A percentile compares a stretch with the other conserved stretches of the same genome.
phyloP scores from a whole-genome alignment of 1,140 invertebrate genomes.

The Drosophila nasuta region DNA sequence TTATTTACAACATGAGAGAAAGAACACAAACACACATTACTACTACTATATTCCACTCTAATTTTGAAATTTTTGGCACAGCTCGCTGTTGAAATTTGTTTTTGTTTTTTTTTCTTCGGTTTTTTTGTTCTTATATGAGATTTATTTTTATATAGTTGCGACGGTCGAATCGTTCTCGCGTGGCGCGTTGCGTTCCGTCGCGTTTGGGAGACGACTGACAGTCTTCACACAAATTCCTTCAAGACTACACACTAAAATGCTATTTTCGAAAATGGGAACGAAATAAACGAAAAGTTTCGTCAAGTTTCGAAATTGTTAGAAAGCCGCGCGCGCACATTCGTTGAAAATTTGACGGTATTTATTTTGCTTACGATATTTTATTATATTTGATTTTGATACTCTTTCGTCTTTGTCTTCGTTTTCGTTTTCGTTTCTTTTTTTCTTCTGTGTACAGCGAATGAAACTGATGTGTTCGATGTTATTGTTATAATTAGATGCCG shows the following conservation, averaged over 20 bases:
- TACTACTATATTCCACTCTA: slow-evolving; percentile 68
- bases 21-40: slow-evolving; percentile 37
- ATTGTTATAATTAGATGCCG: slow-evolving; percentile 66
- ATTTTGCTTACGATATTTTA: slow-evolving; percentile 60
- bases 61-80: slow-evolving; percentile 82
- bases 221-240: slow-evolving; percentile 52
- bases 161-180: slow-evolving; percentile 24
- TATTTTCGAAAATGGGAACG: slow-evolving; percentile 72
- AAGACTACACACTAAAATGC: slow-evolving; percentile 39
- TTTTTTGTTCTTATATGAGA: slow-evolving; percentile 37
- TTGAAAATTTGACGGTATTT: slow-evolving; percentile 38
- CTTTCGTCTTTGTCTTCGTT: neutral
- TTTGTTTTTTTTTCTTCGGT: slow-evolving; percentile 28
- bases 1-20: slow-evolving; percentile 59
- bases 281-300: slow-evolving; percentile 40
- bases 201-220: slow-evolving; percentile 70
- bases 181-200: slow-evolving; percentile 57
- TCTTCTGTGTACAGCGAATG: neutral
- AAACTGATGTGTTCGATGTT: slow-evolving; percentile 33
- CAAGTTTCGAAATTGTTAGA: slow-evolving; percentile 67
- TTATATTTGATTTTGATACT: slow-evolving; percentile 43
- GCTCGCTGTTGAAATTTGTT: slow-evolving; percentile 40
- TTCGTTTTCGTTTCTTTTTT: neutral
- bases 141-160: slow-evolving; percentile 73
- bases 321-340: slow-evolving; percentile 10